Evolutionary conservation across 1,140 invertebrate genomes (phyloP).

Genomic region (Drosophila truncata): DNA sequence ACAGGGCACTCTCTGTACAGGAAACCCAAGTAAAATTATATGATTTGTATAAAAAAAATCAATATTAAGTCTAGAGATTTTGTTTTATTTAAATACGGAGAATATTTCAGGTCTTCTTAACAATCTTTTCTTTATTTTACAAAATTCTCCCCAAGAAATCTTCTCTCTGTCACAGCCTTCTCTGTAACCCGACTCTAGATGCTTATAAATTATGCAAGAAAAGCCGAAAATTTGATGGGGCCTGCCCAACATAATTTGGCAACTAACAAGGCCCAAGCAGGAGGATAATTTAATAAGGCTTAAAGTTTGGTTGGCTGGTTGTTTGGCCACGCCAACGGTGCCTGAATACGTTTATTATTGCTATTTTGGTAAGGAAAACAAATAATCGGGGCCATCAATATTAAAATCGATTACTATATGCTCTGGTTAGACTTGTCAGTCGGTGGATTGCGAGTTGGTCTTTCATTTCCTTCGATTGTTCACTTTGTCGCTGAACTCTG

Average conservation of each 20-base stretch:
- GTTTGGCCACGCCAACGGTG: constrained; percentile 1
- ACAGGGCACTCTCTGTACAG: not conserved
- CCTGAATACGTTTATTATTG: constrained; percentile 10
- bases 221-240: constrained; percentile 22
- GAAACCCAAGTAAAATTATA: not conserved
- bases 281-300: constrained; percentile 32
- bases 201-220: constrained; percentile 42
- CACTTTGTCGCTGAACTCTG: constrained; percentile 61
- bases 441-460: constrained; percentile 10
- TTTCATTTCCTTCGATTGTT: constrained; percentile 40
- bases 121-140: too few species aligned
- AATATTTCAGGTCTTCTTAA: not conserved
- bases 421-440: constrained; percentile 17
- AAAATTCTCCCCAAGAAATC: not conserved
- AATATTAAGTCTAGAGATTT: not conserved
- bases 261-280: constrained; percentile 19
- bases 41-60: not conserved
- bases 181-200: constrained; percentile 5
- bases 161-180: not conserved
- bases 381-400: constrained; percentile 54
- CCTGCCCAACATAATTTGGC: constrained; percentile 38
- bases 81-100: not conserved
- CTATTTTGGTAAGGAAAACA: constrained; percentile 31
- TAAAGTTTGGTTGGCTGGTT: not conserved
- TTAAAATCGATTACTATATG: constrained; percentile 36